Conservation (phyloP, 53 echinoderm and acorn worm genomes). For the Crossaster papposus region DNA sequence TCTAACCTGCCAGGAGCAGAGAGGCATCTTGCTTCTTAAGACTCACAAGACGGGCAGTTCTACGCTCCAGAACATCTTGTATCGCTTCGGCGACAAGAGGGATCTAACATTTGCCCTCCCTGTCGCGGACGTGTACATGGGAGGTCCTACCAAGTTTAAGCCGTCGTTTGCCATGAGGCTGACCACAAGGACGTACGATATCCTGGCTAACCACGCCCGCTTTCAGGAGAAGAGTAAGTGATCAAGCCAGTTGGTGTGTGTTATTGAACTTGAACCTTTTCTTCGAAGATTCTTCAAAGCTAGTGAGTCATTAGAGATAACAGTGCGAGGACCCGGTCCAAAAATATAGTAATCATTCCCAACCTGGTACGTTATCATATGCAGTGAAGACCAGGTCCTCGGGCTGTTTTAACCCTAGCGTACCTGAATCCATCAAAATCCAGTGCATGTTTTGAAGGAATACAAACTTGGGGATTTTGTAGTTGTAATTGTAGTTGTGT, state of each 20-base stretch:
- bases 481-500: too few relatives aligned
- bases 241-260: background rate
- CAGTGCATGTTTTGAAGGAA: too few relatives aligned
- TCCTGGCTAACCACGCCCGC: slow-evolving; percentile 82
- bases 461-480: too few relatives aligned
- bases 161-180: slow-evolving; percentile 46
- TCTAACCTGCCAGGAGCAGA: slow-evolving; percentile 25
- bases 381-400: too few relatives aligned
- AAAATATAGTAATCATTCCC: too few relatives aligned
- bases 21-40: slow-evolving; percentile 76
- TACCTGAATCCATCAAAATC: too few relatives aligned
- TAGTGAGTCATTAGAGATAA: too few relatives aligned
- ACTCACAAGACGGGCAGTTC: slow-evolving; percentile 87
- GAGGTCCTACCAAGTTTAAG: slow-evolving; percentile 38
- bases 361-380: too few relatives aligned
- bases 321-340: too few relatives aligned
- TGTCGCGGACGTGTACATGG: slow-evolving; percentile 65
- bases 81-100: slow-evolving; percentile 74
- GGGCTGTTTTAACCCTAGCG: too few relatives aligned
- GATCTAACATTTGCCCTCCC: slow-evolving; percentile 81
- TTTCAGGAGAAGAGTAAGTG: slow-evolving; percentile 73
- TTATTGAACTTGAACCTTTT: background rate
- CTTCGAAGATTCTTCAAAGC: too few relatives aligned
- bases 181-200: slow-evolving; percentile 60
- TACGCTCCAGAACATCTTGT: slow-evolving; percentile 85